These are phyloP conservation scores for Zaprionus ghesquierei DNA, from an alignment of 1,140 invertebrate species.

Conservation along the genomic window DNA sequence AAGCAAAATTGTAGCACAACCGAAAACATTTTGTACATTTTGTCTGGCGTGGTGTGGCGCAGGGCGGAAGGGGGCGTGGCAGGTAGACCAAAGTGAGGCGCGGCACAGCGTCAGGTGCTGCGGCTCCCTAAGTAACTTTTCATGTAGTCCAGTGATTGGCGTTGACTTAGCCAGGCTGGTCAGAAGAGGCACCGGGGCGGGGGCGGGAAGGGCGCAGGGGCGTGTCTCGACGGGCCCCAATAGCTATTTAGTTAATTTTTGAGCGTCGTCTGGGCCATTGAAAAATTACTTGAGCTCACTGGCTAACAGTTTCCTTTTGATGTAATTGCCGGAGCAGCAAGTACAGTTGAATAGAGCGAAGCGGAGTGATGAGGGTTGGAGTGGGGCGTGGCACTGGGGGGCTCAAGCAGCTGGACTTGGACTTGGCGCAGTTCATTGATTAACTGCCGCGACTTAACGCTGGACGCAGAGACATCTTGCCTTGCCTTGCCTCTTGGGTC, in stretches of 20 bases:
- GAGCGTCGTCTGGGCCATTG: slow-evolving; percentile 52
- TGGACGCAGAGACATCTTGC: too few species aligned
- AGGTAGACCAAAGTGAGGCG: neutral
- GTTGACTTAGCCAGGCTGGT: neutral
- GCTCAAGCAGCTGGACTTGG: slow-evolving; percentile 20
- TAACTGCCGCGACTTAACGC: slow-evolving; percentile 55
- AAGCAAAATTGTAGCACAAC: slow-evolving; percentile 25
- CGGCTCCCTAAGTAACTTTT: slow-evolving; percentile 59
- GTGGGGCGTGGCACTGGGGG: slow-evolving; percentile 2
- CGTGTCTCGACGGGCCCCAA: neutral
- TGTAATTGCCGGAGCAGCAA: slow-evolving; percentile 59
- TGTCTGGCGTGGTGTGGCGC: neutral
- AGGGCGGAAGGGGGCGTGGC: neutral
- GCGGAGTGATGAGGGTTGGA: too few species aligned
- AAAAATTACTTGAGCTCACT: slow-evolving; percentile 59
- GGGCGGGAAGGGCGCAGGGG: neutral
- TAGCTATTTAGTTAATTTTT: slow-evolving; percentile 75
- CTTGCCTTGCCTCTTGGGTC: slow-evolving; percentile 15
- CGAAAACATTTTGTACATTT: slow-evolving; percentile 21
- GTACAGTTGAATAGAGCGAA: neutral
- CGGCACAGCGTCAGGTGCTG: neutral
- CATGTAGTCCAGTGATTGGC: slow-evolving; percentile 28
- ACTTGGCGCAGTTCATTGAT: slow-evolving; percentile 62
- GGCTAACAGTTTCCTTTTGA: slow-evolving; percentile 68
- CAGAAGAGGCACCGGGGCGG: too few species aligned